These are phyloP conservation scores for Drosophila insularis DNA, from an alignment of 1,140 invertebrate genomes.

Conservation along the genomic window DNA sequence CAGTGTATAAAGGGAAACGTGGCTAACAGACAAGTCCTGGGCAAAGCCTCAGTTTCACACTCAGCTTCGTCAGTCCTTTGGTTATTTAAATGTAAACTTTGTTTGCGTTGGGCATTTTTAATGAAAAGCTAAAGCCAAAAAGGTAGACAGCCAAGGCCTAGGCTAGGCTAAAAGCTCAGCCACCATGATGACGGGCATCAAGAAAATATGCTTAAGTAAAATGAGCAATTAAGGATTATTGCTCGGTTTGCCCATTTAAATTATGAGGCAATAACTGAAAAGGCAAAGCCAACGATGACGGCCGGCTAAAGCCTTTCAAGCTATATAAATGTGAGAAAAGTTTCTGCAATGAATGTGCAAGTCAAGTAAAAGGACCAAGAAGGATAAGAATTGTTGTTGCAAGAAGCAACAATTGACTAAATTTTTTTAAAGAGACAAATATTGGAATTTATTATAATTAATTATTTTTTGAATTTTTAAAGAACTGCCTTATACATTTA, in stretches of 20 bases:
- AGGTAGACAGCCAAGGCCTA: conserved; percentile 29
- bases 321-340: conserved; percentile 30
- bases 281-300: conserved; percentile 25
- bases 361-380: neutral
- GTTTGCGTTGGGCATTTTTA: conserved; percentile 78
- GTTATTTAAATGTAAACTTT: conserved; percentile 51
- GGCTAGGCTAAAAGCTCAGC: conserved; percentile 11
- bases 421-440: no score
- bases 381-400: neutral
- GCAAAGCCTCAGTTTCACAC: conserved; percentile 62
- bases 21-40: conserved; percentile 45
- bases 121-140: conserved; percentile 58
- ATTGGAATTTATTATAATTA: no score
- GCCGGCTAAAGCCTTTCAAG: conserved; percentile 18
- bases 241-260: conserved; percentile 73
- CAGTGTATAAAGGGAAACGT: conserved; percentile 70
- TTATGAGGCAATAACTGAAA: conserved; percentile 55
- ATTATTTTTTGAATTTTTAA: no score
- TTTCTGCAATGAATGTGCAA: neutral
- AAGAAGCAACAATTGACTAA: neutral
- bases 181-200: conserved; percentile 23
- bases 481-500: no score
- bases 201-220: conserved; percentile 75
- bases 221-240: conserved; percentile 81
- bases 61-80: neutral